These are phyloP conservation scores for Neopelma chrysocephalum DNA, from an alignment of 2,797 vertebrate species.

Conservation along the genomic window DNA sequence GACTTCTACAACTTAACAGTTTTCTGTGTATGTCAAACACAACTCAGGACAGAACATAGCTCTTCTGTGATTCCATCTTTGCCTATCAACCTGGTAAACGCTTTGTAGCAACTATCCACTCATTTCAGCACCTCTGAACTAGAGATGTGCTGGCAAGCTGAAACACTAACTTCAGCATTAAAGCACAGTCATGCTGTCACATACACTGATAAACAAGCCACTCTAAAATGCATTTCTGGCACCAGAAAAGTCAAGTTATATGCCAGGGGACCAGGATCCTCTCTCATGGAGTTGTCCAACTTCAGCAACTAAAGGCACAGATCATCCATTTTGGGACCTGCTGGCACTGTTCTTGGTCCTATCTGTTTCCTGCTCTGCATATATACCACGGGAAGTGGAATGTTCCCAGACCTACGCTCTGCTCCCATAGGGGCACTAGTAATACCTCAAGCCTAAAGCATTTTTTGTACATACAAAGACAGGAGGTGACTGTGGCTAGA, in stretches of 20 bases:
- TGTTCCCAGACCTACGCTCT: fast-evolving
- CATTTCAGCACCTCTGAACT: background rate
- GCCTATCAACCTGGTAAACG: background rate
- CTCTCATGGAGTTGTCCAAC: background rate
- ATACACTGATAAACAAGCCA: background rate
- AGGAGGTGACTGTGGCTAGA: background rate
- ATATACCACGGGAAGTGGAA: background rate
- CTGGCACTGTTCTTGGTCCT: background rate
- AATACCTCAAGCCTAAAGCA: background rate
- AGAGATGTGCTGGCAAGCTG: background rate
- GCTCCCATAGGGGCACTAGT: background rate
- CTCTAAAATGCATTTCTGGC: background rate
- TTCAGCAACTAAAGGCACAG: background rate
- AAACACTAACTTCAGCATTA: background rate
- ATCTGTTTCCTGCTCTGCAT: background rate
- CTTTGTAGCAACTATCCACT: background rate
- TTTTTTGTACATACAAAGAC: background rate
- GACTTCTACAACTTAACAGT: background rate
- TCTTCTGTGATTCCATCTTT: background rate
- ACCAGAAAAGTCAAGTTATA: background rate
- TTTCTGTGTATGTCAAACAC: background rate
- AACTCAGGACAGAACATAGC: background rate
- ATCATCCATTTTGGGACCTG: background rate
- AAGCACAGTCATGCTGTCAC: background rate
- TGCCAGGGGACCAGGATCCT: background rate